Evolutionary conservation across 2,888 invertebrate species (phyloP).

Genomic region (Drosophila pseudotakahashii): DNA sequence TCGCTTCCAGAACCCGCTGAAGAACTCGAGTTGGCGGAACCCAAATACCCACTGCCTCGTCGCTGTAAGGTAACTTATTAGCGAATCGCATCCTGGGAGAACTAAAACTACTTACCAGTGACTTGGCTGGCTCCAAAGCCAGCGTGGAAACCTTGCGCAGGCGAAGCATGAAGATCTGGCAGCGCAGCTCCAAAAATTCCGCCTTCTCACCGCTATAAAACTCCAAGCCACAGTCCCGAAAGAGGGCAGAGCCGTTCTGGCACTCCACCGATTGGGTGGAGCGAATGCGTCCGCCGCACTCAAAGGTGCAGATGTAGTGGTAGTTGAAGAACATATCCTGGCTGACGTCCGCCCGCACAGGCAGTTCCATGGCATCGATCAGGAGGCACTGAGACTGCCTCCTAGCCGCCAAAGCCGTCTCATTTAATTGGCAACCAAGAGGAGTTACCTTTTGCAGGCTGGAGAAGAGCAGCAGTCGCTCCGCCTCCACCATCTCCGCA

Average conservation of each 20-base stretch:
- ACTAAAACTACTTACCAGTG: constrained; percentile 48
- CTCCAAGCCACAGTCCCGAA: constrained; percentile 81
- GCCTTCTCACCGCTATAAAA: constrained; percentile 67
- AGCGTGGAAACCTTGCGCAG: constrained; percentile 82
- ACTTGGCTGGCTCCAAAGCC: constrained; percentile 63
- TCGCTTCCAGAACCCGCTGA: constrained; percentile 62
- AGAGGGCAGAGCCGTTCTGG: constrained; percentile 74
- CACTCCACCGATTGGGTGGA: constrained; percentile 83
- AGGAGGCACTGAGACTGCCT: constrained; percentile 58
- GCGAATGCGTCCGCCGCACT: constrained; percentile 79
- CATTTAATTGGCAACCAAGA: background rate
- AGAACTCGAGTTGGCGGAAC: constrained; percentile 31
- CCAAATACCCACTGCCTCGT: constrained; percentile 44
- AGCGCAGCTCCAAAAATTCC: constrained; percentile 81
- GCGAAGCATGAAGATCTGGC: constrained; percentile 85
- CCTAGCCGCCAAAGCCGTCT: constrained; percentile 11
- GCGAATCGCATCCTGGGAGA: background rate
- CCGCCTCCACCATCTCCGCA: constrained; percentile 85
- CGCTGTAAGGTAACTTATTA: constrained; percentile 36
- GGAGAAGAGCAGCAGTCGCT: constrained; percentile 84
- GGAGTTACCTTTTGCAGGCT: constrained; percentile 51
- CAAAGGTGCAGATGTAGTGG: constrained; percentile 83
- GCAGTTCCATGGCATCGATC: constrained; percentile 78
- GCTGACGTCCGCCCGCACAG: constrained; percentile 73
- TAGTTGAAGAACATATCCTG: constrained; percentile 83